Evolutionary conservation across 2,888 invertebrate genomes (phyloP).

Genomic region (Latrodectus hesperus): DNA sequence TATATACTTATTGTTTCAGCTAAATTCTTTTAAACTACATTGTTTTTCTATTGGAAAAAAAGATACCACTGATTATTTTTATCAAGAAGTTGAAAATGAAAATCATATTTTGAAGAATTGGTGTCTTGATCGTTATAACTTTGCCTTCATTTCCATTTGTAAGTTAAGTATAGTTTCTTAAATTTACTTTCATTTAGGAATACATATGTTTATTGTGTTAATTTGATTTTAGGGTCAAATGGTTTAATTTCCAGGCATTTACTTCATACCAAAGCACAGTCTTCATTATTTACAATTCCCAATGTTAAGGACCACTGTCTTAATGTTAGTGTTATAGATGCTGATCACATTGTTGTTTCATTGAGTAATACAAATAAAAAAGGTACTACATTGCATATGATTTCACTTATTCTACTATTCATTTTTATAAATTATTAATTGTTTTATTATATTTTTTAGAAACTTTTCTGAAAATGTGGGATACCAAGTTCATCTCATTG

Average conservation of each 20-base stretch:
- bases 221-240: conserved; percentile 38
- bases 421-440: background rate
- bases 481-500: conserved; percentile 14
- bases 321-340: conserved; percentile 15
- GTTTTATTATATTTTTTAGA: conserved; percentile 20
- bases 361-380: conserved; percentile 12
- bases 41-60: conserved; percentile 9
- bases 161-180: conserved; percentile 10
- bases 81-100: background rate
- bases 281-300: conserved; percentile 8
- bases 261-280: background rate
- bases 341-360: conserved; percentile 30
- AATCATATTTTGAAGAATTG: conserved; percentile 6
- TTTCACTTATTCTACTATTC: background rate
- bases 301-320: conserved; percentile 10
- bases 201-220: no score
- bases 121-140: conserved; percentile 27
- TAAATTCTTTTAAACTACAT: conserved; percentile 4
- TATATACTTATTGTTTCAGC: conserved; percentile 16
- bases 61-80: background rate
- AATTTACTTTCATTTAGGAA: no score
- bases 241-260: conserved; percentile 18
- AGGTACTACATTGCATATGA: conserved; percentile 22
- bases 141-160: conserved; percentile 38
- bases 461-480: conserved; percentile 41